A percentile compares a stretch with the other conserved stretches of the same genome.
Evolutionary conservation across 2,113 vertebrate genomes (phyloP).

Genomic region (Balaeniceps rex): DNA sequence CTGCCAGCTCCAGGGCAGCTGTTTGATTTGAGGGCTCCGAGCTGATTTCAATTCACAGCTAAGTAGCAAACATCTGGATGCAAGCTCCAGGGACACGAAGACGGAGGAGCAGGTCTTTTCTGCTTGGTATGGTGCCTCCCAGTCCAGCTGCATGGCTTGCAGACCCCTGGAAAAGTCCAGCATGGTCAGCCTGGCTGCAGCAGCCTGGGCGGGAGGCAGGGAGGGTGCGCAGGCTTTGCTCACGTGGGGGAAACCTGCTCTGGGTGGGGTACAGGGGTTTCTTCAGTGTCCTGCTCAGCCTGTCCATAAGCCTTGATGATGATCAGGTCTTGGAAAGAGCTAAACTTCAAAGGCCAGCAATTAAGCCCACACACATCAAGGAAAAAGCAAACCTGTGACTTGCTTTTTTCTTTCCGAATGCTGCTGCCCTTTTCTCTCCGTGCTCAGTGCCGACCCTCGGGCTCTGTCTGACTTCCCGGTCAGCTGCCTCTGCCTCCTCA

Average conservation of each 20-base stretch:
- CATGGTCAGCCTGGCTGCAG: background rate
- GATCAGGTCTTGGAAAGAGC: background rate
- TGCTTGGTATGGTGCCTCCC: background rate
- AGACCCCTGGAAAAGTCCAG: background rate
- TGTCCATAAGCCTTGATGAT: background rate
- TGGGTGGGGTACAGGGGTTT: background rate
- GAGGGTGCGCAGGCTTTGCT: background rate
- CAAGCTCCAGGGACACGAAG: background rate
- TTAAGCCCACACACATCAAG: slow-evolving; percentile 34
- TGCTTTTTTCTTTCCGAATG: background rate
- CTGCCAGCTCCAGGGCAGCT: background rate
- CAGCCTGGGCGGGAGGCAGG: background rate
- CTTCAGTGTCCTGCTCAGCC: background rate
- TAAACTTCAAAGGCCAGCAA: background rate
- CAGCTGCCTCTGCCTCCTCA: background rate
- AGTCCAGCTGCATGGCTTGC: background rate
- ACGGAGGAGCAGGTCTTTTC: background rate
- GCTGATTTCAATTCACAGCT: background rate
- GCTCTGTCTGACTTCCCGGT: background rate
- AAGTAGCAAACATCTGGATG: slow-evolving; percentile 14
- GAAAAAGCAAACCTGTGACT: background rate
- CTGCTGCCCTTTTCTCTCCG: background rate
- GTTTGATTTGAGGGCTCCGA: background rate
- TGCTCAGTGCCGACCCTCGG: background rate
- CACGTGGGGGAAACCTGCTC: fast-evolving